Evolutionary conservation across 2,888 invertebrate species (phyloP).

Genomic region (Epistrophe eligans): DNA sequence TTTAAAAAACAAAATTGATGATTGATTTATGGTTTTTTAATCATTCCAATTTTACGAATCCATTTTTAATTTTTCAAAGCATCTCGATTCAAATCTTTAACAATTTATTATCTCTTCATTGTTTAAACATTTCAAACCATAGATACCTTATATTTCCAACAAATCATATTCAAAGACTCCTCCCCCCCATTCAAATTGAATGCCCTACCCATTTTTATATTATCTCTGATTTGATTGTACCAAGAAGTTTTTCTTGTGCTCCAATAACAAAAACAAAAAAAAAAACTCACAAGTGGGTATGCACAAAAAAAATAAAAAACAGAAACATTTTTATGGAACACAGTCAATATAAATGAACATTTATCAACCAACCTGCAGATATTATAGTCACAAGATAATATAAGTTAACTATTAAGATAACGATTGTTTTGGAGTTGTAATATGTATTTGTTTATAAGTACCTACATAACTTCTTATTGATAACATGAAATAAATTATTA

Average conservation of each 20-base stretch:
- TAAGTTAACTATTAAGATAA: slow-evolving; percentile 49
- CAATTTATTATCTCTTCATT: neutral
- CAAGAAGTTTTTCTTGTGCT: neutral
- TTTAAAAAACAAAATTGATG: too few species aligned
- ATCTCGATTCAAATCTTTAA: neutral
- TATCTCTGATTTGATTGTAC: neutral
- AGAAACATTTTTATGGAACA: slow-evolving; percentile 10
- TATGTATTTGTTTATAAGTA: slow-evolving; percentile 24
- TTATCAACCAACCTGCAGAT: slow-evolving; percentile 21
- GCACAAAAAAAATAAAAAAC: neutral
- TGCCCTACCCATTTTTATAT: slow-evolving; percentile 5
- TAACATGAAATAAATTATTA: neutral
- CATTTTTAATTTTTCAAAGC: too few species aligned
- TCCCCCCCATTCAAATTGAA: slow-evolving; percentile 22
- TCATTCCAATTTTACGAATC: too few species aligned
- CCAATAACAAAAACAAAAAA: slow-evolving; percentile 23
- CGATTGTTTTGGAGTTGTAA: slow-evolving; percentile 64
- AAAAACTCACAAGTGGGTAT: neutral
- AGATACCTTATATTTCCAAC: neutral
- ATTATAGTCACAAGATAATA: slow-evolving; percentile 1
- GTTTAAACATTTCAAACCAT: neutral
- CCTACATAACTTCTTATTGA: neutral
- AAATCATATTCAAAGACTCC: neutral
- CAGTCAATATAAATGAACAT: neutral
- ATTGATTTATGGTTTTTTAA: too few species aligned